Percentiles rank a stretch among this genome's conserved stretches.
These are phyloP conservation scores for Sebastes steindachneri DNA, from an alignment of 2,797 vertebrate species.

Conservation along the genomic window DNA sequence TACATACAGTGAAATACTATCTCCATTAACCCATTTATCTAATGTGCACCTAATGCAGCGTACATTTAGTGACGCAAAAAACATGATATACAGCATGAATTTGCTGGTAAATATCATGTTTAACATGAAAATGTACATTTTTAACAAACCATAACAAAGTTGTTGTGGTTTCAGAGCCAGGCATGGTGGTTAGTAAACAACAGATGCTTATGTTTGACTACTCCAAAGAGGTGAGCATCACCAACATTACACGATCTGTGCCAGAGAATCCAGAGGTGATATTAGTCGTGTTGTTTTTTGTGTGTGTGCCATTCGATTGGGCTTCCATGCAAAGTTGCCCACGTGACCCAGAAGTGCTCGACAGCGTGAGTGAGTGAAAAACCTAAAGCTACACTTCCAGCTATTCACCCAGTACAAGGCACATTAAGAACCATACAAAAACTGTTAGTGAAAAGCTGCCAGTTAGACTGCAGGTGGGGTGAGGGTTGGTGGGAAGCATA, in stretches of 20 bases:
- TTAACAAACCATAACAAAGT: slow-evolving; percentile 16
- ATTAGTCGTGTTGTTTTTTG: slow-evolving; percentile 7
- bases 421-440: slow-evolving; percentile 39
- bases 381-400: slow-evolving; percentile 9
- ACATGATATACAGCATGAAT: neutral
- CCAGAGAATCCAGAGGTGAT: neutral
- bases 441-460: slow-evolving; percentile 62
- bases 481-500: slow-evolving; percentile 14
- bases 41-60: neutral
- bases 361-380: slow-evolving; percentile 26
- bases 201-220: neutral
- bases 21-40: neutral
- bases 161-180: slow-evolving; percentile 29
- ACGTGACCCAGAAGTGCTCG: slow-evolving; percentile 38
- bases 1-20: neutral
- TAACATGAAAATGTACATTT: slow-evolving; percentile 2
- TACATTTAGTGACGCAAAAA: neutral
- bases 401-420: slow-evolving; percentile 25
- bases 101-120: neutral
- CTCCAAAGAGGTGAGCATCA: slow-evolving; percentile 18
- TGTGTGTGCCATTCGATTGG: neutral
- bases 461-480: slow-evolving; percentile 50
- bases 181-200: slow-evolving; percentile 53
- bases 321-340: slow-evolving; percentile 26
- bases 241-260: slow-evolving; percentile 3